Percentiles rank a stretch among this genome's conserved stretches.
phyloP scores from a whole-genome alignment of 64 coral and sea anemone genomes.

The Astreopora myriophthalma region DNA sequence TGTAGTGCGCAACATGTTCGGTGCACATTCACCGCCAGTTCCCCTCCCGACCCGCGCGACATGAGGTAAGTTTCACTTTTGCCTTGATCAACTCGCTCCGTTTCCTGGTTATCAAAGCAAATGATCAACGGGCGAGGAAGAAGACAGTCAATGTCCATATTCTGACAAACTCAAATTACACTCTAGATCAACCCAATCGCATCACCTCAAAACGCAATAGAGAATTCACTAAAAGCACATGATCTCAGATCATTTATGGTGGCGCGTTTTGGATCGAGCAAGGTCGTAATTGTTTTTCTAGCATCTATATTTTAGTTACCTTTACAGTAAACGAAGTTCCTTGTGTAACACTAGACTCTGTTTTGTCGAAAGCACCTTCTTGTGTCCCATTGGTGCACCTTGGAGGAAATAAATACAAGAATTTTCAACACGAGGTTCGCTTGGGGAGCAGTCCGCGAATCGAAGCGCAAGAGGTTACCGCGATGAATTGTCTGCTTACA shows the following conservation, averaged over 20 bases:
- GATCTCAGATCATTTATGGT: background rate
- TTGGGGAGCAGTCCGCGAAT: background rate
- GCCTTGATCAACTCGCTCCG: background rate
- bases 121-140: background rate
- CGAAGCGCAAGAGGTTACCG: background rate
- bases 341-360: background rate
- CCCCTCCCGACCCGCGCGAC: background rate
- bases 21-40: background rate
- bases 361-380: background rate
- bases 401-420: constrained; percentile 24
- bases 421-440: constrained; percentile 31
- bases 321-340: background rate
- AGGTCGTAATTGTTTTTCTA: background rate
- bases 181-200: background rate
- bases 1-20: background rate
- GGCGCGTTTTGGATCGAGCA: background rate
- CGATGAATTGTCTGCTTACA: background rate
- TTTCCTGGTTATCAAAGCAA: background rate
- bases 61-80: background rate
- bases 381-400: constrained; percentile 10
- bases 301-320: background rate
- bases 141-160: background rate
- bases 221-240: constrained; percentile 21
- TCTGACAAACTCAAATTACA: background rate
- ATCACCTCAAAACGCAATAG: background rate